phyloP scores from a whole-genome alignment of 2,797 vertebrate genomes.

The Lagodon rhomboides region DNA sequence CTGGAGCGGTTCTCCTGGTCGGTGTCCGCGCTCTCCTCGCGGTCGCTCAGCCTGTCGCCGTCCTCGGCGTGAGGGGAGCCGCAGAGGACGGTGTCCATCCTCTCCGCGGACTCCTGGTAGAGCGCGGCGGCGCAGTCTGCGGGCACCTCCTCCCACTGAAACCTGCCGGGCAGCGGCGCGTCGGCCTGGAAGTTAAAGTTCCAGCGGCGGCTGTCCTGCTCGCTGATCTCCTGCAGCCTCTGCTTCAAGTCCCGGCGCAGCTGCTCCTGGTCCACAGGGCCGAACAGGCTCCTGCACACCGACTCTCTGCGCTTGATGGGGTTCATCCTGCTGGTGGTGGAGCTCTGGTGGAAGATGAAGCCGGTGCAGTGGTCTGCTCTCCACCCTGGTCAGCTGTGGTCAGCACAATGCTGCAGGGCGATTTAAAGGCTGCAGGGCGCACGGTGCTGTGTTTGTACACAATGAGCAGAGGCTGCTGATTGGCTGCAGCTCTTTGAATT shows the following conservation, averaged over 20 bases:
- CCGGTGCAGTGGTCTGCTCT: neutral
- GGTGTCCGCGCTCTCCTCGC: constrained; percentile 29
- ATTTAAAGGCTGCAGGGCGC: constrained; percentile 69
- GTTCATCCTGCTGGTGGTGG: constrained; percentile 56
- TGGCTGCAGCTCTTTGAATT: constrained; percentile 62
- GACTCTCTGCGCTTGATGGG: constrained; percentile 75
- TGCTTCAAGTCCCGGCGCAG: constrained; percentile 86
- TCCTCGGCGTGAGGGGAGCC: neutral
- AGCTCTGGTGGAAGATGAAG: neutral
- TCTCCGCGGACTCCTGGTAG: constrained; percentile 83
- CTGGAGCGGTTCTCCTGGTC: constrained; percentile 83
- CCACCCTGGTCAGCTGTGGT: constrained; percentile 12
- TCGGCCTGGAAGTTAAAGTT: constrained; percentile 92
- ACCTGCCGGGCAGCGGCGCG: constrained; percentile 86
- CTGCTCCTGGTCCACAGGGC: constrained; percentile 91
- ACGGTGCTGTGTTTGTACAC: constrained; percentile 57
- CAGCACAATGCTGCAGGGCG: neutral
- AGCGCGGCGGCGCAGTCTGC: constrained; percentile 80
- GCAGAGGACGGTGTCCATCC: constrained; percentile 10
- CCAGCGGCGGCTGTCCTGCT: constrained; percentile 90
- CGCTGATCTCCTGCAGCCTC: constrained; percentile 85
- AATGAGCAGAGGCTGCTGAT: constrained; percentile 62
- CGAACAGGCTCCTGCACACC: constrained; percentile 91
- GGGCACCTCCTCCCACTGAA: constrained; percentile 90
- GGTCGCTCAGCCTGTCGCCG: neutral